Percentiles rank a stretch among this genome's conserved stretches.
These are phyloP conservation scores for Lamellibrachia satsuma DNA, from an alignment of 2,888 invertebrate species.

Conservation along the genomic window DNA sequence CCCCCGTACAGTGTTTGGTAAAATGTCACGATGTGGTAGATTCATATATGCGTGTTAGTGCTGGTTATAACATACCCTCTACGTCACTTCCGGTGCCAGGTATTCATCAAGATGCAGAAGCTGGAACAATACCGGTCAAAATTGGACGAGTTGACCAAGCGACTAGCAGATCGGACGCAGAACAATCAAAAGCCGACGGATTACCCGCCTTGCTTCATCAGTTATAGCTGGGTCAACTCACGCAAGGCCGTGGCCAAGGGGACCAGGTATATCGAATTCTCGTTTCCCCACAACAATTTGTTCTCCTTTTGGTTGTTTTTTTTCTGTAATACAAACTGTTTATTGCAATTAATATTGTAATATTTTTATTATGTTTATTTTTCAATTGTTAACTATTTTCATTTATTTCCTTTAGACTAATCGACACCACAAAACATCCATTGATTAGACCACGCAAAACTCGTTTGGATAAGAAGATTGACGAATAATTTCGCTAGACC, in stretches of 20 bases:
- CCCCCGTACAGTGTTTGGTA: too few relatives aligned
- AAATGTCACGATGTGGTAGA: neutral
- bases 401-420: too few relatives aligned
- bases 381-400: too few relatives aligned
- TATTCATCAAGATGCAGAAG: conserved; percentile 53
- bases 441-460: too few relatives aligned
- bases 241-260: conserved; percentile 50
- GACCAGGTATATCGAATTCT: conserved; percentile 13
- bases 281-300: neutral
- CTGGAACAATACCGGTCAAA: conserved; percentile 47
- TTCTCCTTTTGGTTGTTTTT: neutral
- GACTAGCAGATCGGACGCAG: neutral
- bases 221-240: conserved; percentile 63
- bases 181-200: neutral
- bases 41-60: neutral
- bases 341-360: too few relatives aligned
- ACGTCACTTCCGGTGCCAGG: conserved; percentile 21
- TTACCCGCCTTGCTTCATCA: conserved; percentile 50
- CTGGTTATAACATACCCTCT: neutral
- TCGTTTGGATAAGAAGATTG: too few relatives aligned
- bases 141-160: conserved; percentile 47
- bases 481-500: too few relatives aligned
- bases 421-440: too few relatives aligned
- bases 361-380: neutral
- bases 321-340: too few relatives aligned